Base-by-base conservation (phyloP, 2,888 invertebrate genomes). In the Falcaria lacertinaria region DNA sequence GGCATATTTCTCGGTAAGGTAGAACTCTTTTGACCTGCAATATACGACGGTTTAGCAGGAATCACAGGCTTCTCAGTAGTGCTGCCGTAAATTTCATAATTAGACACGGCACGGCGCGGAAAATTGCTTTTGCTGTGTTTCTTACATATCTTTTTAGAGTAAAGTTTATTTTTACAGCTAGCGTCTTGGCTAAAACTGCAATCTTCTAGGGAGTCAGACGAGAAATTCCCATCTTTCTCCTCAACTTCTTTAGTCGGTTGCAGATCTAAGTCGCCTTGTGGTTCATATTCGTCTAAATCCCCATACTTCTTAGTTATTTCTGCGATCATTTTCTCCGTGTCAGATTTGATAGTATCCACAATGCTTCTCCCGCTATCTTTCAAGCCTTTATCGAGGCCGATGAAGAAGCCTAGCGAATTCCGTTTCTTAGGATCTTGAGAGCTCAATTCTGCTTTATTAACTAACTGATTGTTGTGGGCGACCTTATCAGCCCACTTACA, bases 181-280 rank as follows among this genome's bases (percentile, higher is more conserved):
- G 80, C 82, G 37, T 91, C 90, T 59, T 90, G 86, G 52, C 90
- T 90, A 0, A 92, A 74, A 64, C 92, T 91, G 60, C 91, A 92
- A 50, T 94, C 94, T 78, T 95, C 95, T 41, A 95, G 76, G 0
- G 95, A 95, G 79, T 95, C 95, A 0, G 95, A 95, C 39, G 95
- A 95, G 59, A 95, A 94, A 61, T 93, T 94, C 0, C 92, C 93
- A 35, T 93, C 93, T 0, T 93, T 93, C 44, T 89, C 87, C 36
- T 69, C 71, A 0, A 66, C 57, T 50, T 85, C 81, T 58, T 78
- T 86, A 2, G 82, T 78, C 0, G 87, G 88, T 52, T 84, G 78
- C 17, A 86, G 52, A 51, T 88, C 89, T 44, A 86, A 64, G 52
- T 87, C 85, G 28, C 54, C 57, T 7, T 60, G 65, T 4, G 82